Percentiles rank a stretch among this genome's conserved stretches.
Evolutionary conservation across 2,888 invertebrate species (phyloP).

Genomic region (Pollenia amentaria): DNA sequence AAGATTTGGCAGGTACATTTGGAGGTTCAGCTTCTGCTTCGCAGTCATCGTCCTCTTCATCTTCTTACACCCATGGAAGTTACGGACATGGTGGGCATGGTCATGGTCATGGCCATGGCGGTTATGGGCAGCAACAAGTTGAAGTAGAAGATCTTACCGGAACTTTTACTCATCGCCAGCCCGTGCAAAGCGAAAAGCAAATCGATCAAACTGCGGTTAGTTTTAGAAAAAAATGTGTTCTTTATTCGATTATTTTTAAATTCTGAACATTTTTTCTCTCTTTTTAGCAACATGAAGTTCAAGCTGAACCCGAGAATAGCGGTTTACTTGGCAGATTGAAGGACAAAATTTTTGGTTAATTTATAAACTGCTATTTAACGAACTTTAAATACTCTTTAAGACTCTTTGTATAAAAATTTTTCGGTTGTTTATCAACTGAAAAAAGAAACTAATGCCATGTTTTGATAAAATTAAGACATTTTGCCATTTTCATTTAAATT

Average conservation of each 20-base stretch:
- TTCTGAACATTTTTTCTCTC: background rate
- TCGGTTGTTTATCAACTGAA: constrained; percentile 8
- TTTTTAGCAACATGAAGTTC: constrained; percentile 76
- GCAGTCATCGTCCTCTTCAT: background rate
- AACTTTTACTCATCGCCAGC: constrained; percentile 40
- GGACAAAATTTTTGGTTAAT: constrained; percentile 77
- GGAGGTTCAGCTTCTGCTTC: background rate
- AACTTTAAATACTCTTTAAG: constrained; percentile 56
- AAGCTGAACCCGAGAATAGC: constrained; percentile 76
- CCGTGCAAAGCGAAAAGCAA: constrained; percentile 61
- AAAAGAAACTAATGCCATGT: constrained; percentile 37
- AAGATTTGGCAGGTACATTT: constrained; percentile 31
- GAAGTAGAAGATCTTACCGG: constrained; percentile 74
- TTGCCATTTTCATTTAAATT: constrained; percentile 13
- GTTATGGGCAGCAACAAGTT: constrained; percentile 63
- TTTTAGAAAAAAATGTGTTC: background rate
- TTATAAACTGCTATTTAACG: constrained; percentile 69
- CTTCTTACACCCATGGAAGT: constrained; percentile 32
- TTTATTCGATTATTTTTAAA: background rate
- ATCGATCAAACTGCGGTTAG: constrained; percentile 49
- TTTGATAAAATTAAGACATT: constrained; percentile 34
- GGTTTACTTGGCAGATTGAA: constrained; percentile 79
- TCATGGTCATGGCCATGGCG: background rate
- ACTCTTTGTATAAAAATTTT: constrained; percentile 18
- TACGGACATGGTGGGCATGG: background rate